Evolutionary conservation across 2,888 invertebrate genomes (phyloP).

Genomic region (Pocota personata): DNA sequence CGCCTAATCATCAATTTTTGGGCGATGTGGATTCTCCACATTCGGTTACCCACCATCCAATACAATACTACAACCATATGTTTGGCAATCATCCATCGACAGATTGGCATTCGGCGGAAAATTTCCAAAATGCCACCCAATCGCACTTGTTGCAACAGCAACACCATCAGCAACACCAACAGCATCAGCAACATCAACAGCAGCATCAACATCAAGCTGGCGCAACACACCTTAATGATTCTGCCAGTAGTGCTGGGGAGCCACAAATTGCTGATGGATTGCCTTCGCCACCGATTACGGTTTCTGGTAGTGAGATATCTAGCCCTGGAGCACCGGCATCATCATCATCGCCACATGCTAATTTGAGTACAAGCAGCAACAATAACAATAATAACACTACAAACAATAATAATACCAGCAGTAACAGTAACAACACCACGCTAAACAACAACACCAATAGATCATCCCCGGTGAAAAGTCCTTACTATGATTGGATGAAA

Average conservation of each 20-base stretch:
- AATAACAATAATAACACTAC: constrained; percentile 78
- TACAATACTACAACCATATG: constrained; percentile 83
- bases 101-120: constrained; percentile 81
- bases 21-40: constrained; percentile 83
- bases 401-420: constrained; percentile 61
- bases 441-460: constrained; percentile 80
- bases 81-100: constrained; percentile 83
- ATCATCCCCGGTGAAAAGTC: constrained; percentile 90
- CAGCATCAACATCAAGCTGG: constrained; percentile 77
- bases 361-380: constrained; percentile 87
- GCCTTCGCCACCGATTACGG: constrained; percentile 85
- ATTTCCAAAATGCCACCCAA: constrained; percentile 78
- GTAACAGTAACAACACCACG: constrained; percentile 75
- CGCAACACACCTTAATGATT: constrained; percentile 77
- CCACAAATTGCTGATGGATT: constrained; percentile 79
- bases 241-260: constrained; percentile 76
- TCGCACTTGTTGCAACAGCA: constrained; percentile 79
- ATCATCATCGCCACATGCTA: constrained; percentile 80
- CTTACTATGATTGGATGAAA: constrained; percentile 95
- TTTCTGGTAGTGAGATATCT: constrained; percentile 85
- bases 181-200: constrained; percentile 75
- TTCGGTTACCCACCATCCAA: constrained; percentile 80
- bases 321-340: constrained; percentile 84
- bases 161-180: constrained; percentile 73
- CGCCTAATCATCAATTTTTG: constrained; percentile 81